Conservation (phyloP, 2,888 invertebrate genomes). For the Acrobasis suavella region DNA sequence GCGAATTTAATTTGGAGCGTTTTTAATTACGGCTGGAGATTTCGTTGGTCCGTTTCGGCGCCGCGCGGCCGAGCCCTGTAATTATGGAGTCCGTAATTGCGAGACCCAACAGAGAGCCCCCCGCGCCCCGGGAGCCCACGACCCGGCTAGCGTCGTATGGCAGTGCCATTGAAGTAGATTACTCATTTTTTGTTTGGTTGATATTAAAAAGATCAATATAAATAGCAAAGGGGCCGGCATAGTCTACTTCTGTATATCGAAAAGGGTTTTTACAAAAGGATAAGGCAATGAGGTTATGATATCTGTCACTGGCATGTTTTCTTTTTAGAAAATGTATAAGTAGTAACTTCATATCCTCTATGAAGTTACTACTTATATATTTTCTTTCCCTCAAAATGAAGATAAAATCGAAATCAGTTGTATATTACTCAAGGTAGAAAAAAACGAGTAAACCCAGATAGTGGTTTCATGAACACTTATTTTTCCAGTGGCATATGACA, state of each 20-base stretch:
- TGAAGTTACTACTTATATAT: too few relatives aligned
- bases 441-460: too few relatives aligned
- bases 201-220: conserved; percentile 19
- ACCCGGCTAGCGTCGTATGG: conserved; percentile 49
- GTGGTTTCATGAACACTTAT: too few relatives aligned
- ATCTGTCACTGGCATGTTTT: too few relatives aligned
- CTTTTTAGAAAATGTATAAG: too few relatives aligned
- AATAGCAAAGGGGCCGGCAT: neutral
- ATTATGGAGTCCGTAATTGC: conserved; percentile 81
- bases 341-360: too few relatives aligned
- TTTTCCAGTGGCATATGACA: too few relatives aligned
- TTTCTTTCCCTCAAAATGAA: too few relatives aligned
- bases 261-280: neutral
- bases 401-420: too few relatives aligned
- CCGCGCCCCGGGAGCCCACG: conserved; percentile 51
- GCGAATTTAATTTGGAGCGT: conserved; percentile 82
- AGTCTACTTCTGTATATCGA: neutral
- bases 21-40: conserved; percentile 80
- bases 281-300: neutral
- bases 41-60: conserved; percentile 74
- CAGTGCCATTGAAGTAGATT: conserved; percentile 57
- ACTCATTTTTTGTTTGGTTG: conserved; percentile 29
- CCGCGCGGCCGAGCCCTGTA: conserved; percentile 78
- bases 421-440: too few relatives aligned
- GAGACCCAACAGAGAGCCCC: conserved; percentile 64